A percentile compares a stretch with the other conserved stretches of the same genome.
Conservation (phyloP, 1,140 invertebrate species). For the Trichomalopsis sarcophagae region DNA sequence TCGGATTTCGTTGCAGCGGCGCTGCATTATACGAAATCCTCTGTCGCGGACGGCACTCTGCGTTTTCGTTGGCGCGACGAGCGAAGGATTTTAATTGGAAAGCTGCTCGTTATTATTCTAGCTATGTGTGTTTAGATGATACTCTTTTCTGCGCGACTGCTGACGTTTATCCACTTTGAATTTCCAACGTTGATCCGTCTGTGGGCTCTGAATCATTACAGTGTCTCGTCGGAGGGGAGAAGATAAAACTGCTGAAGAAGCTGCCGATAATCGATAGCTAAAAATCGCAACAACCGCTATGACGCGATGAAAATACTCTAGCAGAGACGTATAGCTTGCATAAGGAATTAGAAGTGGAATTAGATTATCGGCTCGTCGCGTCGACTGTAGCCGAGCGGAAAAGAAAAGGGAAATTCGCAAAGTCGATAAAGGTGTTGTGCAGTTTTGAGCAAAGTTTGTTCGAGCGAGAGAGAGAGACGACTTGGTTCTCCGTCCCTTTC, state of each 20-base stretch:
- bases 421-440: constrained; percentile 38
- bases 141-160: no score
- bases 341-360: constrained; percentile 11
- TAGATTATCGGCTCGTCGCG: constrained; percentile 2
- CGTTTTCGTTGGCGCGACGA: neutral
- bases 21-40: neutral
- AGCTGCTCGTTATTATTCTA: neutral
- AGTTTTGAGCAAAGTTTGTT: constrained; percentile 42
- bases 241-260: no score
- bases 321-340: neutral
- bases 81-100: neutral
- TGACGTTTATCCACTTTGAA: no score
- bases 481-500: neutral
- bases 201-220: no score
- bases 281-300: no score
- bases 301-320: no score
- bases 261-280: no score
- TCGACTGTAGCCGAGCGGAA: neutral
- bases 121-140: no score
- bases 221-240: no score
- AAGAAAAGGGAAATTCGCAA: constrained; percentile 28
- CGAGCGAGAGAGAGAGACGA: neutral
- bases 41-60: neutral
- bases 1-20: neutral
- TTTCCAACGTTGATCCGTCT: no score